Evolutionary conservation across 2,113 vertebrate species (phyloP).

Genomic region (Ictalurus punctatus): DNA sequence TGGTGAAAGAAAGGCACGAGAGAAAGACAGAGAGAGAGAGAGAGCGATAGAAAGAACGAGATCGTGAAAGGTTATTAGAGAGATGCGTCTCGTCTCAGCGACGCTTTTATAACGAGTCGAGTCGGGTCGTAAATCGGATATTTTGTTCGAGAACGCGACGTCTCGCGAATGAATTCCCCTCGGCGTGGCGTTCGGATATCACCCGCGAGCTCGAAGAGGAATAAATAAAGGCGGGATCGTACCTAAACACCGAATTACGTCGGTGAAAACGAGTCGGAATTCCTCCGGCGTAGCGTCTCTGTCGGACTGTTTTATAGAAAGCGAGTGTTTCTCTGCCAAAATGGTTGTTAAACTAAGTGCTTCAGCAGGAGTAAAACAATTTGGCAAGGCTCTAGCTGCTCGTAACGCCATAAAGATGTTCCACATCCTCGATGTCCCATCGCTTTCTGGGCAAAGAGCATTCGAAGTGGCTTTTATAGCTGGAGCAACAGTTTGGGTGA

Average conservation of each 20-base stretch:
- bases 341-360: slow-evolving; percentile 59
- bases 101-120: slow-evolving; percentile 22
- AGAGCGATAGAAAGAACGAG: slow-evolving; percentile 42
- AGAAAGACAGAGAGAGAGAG: background rate
- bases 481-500: slow-evolving; percentile 16
- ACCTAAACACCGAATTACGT: background rate
- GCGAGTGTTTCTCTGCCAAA: slow-evolving; percentile 60
- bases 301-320: slow-evolving; percentile 33
- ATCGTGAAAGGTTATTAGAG: slow-evolving; percentile 10
- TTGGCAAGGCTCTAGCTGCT: slow-evolving; percentile 26
- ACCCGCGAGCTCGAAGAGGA: background rate
- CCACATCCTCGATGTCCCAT: slow-evolving; percentile 3
- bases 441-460: slow-evolving; percentile 17
- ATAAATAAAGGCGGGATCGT: background rate
- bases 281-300: slow-evolving; percentile 38
- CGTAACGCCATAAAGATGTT: slow-evolving; percentile 29
- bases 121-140: background rate
- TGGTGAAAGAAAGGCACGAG: slow-evolving; percentile 55
- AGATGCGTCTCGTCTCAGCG: slow-evolving; percentile 37
- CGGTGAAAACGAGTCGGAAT: background rate
- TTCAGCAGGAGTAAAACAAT: slow-evolving; percentile 46
- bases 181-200: background rate
- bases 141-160: background rate
- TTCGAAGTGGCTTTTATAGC: slow-evolving; percentile 11
- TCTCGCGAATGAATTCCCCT: background rate